Evolutionary conservation across 2,113 vertebrate species (phyloP), one percentile per base, ranked within the genome.

Genomic region (Limanda limanda): DNA sequence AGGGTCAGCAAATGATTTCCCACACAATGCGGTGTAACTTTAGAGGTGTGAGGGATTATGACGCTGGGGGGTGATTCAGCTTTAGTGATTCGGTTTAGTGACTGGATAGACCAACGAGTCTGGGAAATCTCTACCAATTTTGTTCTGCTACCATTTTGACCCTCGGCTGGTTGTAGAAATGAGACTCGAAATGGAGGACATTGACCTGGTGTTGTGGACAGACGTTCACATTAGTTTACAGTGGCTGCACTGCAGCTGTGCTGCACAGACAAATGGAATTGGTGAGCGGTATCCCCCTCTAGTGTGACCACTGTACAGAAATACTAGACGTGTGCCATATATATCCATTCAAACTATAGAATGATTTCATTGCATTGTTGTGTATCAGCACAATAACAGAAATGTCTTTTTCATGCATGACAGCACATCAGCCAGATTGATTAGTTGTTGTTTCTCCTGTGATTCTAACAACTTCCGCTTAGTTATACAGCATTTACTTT

Each of bases 1-100:
- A 74, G 86, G 67, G 78, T 78, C 60, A 69, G 82, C 77, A 86
- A 87, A 83, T 85, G 67, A 81, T 90, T 92, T 93, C 91, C 90
- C 88, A 91, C 88, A 93, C 92, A 91, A 84, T 84, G 89, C 67
- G 11, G 65, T 85, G 86, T 88, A 92, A 93, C 89, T 90, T 91
- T 85, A 92, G 83, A 91, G 79, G 71, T 80, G 81, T 69, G 71
- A 84, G 88, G 91, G 92, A 92, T 94, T 92, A 92, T 11, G 23
- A 72, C 45, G 51, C 74, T 84, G 70, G 86, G 86, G 78, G 89
- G 83, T 81, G 86, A 88, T 91, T 92, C 84, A 83, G 79, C 69
- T 85, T 85, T n/a, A n/a, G n/a, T n/a, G n/a, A n/a, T n/a, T n/a
- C n/a, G 87, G 71, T 88, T 86, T 89, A 87, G 89, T 74, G 78